These are phyloP conservation scores for Drosophila quadrilineata DNA, from an alignment of 1,140 invertebrate genomes.

Conservation along the genomic window DNA sequence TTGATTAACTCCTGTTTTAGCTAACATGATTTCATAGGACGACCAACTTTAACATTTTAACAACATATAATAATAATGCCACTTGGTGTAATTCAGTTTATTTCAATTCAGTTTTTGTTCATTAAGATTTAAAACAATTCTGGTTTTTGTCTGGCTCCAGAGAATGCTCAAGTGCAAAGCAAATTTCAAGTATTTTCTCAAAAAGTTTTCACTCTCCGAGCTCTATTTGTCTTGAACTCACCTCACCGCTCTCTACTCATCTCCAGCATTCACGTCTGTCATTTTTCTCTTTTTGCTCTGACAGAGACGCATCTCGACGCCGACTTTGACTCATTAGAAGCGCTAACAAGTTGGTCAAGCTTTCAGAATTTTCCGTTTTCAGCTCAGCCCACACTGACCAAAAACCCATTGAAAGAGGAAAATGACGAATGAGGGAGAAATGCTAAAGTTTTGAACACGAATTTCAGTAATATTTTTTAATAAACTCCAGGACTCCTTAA, in stretches of 20 bases:
- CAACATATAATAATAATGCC: not conserved
- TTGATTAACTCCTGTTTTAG: conserved; percentile 11
- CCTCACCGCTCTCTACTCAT: too few relatives aligned
- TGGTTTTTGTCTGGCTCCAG: not conserved
- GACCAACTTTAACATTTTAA: too few relatives aligned
- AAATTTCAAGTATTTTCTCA: conserved; percentile 10
- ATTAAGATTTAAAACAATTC: not conserved
- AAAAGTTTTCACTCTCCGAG: not conserved
- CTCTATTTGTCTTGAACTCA: conserved; percentile 12
- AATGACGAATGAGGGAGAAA: too few relatives aligned
- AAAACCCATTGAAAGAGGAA: too few relatives aligned
- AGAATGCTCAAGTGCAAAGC: conserved; percentile 24
- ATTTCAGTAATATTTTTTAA: too few relatives aligned
- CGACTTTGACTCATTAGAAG: conserved; percentile 25
- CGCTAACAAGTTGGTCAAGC: conserved; percentile 25
- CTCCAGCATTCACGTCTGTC: conserved; percentile 20
- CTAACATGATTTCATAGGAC: not conserved
- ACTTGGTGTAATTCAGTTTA: too few relatives aligned
- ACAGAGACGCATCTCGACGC: not conserved
- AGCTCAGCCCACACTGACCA: not conserved
- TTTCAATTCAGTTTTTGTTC: not conserved
- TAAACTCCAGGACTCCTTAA: too few relatives aligned
- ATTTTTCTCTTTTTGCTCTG: not conserved
- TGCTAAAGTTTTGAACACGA: too few relatives aligned
- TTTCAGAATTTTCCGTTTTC: conserved; percentile 7